Conservation (phyloP, 2,113 vertebrate genomes). For the Diglossa brunneiventris region DNA sequence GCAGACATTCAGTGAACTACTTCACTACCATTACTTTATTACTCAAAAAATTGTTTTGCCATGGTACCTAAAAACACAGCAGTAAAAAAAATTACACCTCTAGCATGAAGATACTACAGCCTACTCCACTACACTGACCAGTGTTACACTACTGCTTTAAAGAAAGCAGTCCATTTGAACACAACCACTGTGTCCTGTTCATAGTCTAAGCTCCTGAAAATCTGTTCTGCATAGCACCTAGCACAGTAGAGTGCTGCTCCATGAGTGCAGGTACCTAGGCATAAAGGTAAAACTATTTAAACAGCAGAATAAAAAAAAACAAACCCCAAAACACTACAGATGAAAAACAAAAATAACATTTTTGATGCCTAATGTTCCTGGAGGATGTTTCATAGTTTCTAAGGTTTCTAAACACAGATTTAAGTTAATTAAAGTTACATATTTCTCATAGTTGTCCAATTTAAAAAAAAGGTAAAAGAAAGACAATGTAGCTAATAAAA, state of each 20-base stretch:
- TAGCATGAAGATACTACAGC: not conserved
- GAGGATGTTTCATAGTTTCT: not conserved
- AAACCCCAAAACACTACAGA: not conserved
- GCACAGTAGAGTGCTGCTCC: not conserved
- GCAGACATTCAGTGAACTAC: not conserved
- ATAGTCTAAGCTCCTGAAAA: not conserved
- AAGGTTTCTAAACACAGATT: not conserved
- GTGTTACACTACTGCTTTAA: not conserved
- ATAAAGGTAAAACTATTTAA: not conserved
- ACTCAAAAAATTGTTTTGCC: not conserved
- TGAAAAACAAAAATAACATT: not conserved
- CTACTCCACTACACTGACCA: not conserved
- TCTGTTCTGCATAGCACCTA: not conserved
- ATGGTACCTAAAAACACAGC: not conserved
- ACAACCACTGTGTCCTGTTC: not conserved
- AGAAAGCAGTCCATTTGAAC: not conserved
- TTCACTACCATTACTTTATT: not conserved
- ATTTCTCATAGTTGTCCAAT: not conserved
- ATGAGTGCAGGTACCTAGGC: not conserved
- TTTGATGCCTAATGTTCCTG: not conserved
- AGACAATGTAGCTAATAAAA: not conserved
- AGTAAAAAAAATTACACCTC: not conserved
- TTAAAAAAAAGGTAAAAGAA: not conserved
- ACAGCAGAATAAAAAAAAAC: not conserved
- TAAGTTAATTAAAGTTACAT: not conserved